Evolutionary conservation across 2,113 vertebrate genomes (phyloP), one percentile per base, ranked within the genome.

Genomic region (Vireo altiloquus): DNA sequence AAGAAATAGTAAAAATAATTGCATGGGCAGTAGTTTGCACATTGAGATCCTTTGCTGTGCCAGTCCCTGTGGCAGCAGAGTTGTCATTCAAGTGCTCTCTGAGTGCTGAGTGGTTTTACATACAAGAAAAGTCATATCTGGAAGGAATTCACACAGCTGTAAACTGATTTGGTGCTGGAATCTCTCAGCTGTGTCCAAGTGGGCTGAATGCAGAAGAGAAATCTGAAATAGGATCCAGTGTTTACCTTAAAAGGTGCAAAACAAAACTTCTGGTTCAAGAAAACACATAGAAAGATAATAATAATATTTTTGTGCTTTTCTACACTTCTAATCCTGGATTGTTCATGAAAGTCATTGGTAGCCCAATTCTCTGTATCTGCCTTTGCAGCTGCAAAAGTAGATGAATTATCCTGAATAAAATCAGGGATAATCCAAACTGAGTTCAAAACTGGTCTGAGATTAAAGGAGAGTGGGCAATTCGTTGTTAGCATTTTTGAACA

Each of bases 401-500:
- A 33, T 86, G 50, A 70, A 46, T 77, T 90, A 59, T 37, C 35
- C 42, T 70, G 30, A 65, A 47, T 78, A 74, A 93, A 94, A 83
- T 74, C 72, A 81, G 44, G 68, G 35, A 42, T 81, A 93, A 69
- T 72, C 23, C 20, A 83, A 90, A 85, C 33, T 4, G 15, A 89
- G 57, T 86, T 92, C 63, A 69, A 69, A 94, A 93, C 82, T 77
- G 66, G 90, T 86, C 59, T 63, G 82, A 81, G 79, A 78, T 89
- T 83, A 65, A 85, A 90, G 57, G 15, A 88, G 64, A 89, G 54
- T 30, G 28, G 22, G 63, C 64, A 93, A 89, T 47, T 83, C 10
- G 35, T 57, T 86, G 71, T 89, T 95, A 88, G 46, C 52, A 30
- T 37, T 88, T 92, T 88, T 86, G 86, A 97, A 71, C 63, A 94